A percentile compares a stretch with the other conserved stretches of the same genome.
Conservation (phyloP, 1,140 invertebrate genomes). For the Chionoecetes opilio region DNA sequence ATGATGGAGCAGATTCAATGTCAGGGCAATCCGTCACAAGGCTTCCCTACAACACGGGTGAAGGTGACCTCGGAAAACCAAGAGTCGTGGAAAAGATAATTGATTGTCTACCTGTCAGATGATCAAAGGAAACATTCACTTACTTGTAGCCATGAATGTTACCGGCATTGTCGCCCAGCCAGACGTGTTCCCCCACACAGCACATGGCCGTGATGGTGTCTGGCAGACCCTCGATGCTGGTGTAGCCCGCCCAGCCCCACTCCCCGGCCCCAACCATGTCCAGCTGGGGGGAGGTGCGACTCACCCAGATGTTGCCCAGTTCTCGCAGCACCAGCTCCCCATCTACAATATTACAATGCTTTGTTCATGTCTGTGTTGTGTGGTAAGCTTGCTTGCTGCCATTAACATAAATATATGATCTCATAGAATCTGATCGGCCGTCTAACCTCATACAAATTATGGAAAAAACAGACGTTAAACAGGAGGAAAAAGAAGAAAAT, state of each 20-base stretch:
- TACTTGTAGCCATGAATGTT: slow-evolving; percentile 91
- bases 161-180: slow-evolving; percentile 93
- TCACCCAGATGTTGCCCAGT: slow-evolving; percentile 87
- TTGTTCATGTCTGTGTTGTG: neutral
- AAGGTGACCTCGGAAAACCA: neutral
- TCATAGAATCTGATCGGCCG: no score
- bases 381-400: neutral
- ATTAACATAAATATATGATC: neutral
- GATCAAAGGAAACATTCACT: slow-evolving; percentile 82
- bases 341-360: slow-evolving; percentile 80
- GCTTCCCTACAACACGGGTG: no score
- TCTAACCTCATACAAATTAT: no score
- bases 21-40: no score
- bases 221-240: slow-evolving; percentile 80
- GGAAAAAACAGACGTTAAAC: no score
- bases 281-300: slow-evolving; percentile 88
- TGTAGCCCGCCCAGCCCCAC: slow-evolving; percentile 74
- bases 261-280: slow-evolving; percentile 87
- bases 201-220: slow-evolving; percentile 82
- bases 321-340: slow-evolving; percentile 84
- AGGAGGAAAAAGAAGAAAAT: no score
- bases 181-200: slow-evolving; percentile 88
- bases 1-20: no score
- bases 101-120: neutral
- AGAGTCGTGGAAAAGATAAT: neutral